Conservation (phyloP, 2,113 vertebrate genomes). For the Actenoides hombroni region DNA sequence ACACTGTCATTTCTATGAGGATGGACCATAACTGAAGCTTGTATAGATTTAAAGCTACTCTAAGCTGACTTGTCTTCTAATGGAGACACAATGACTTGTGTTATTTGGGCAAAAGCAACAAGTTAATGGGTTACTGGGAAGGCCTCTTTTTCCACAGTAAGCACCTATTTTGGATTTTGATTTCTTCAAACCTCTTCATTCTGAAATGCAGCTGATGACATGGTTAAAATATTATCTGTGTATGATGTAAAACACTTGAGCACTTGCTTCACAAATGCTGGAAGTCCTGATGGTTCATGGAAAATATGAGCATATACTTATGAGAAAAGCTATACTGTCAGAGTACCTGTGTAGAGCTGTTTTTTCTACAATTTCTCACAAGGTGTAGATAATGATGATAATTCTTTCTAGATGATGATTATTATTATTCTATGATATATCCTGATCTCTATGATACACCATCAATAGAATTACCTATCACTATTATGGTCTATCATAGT, state of each 20-base stretch:
- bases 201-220: background rate
- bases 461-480: background rate
- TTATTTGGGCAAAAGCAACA: background rate
- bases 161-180: background rate
- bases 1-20: background rate
- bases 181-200: background rate
- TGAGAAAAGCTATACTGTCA: background rate
- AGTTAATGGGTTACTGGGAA: background rate
- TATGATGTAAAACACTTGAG: background rate
- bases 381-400: background rate
- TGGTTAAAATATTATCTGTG: background rate
- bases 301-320: background rate
- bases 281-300: background rate
- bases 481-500: background rate
- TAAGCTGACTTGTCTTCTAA: background rate
- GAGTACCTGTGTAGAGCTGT: background rate
- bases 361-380: background rate
- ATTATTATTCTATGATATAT: background rate
- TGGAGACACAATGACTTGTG: background rate
- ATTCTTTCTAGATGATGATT: background rate
- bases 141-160: background rate
- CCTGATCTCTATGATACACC: background rate
- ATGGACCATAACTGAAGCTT: background rate
- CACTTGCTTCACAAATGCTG: background rate
- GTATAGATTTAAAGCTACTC: background rate